A percentile compares a stretch with the other conserved stretches of the same genome.
phyloP scores from a whole-genome alignment of 2,888 invertebrate species.

The Euproctis similis region DNA sequence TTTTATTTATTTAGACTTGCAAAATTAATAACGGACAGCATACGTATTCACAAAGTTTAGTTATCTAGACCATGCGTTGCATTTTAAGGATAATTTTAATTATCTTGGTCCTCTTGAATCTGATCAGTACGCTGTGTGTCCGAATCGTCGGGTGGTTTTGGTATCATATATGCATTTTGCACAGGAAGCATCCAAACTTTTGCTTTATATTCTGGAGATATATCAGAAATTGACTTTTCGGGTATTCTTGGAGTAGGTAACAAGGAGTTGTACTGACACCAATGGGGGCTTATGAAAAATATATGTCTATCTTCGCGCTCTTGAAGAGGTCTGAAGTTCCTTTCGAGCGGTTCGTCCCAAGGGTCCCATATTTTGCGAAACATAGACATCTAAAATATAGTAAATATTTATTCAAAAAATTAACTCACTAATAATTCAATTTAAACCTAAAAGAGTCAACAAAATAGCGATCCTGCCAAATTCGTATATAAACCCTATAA shows the following conservation, averaged over 20 bases:
- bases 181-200: constrained; percentile 50
- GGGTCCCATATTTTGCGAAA: constrained; percentile 73
- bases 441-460: too few species aligned
- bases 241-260: constrained; percentile 55
- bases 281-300: constrained; percentile 73
- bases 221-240: constrained; percentile 46
- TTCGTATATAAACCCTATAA: too few species aligned
- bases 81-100: too few species aligned
- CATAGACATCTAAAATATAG: constrained; percentile 58
- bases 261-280: constrained; percentile 64
- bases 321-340: constrained; percentile 73
- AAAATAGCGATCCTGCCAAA: too few species aligned
- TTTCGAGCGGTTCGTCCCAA: constrained; percentile 63
- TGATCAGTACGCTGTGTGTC: too few species aligned
- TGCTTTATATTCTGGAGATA: constrained; percentile 46
- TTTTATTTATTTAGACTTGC: too few species aligned
- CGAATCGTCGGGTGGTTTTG: constrained; percentile 18
- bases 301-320: constrained; percentile 53
- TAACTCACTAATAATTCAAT: too few species aligned
- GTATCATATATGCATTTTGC: constrained; percentile 46
- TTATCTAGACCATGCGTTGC: too few species aligned
- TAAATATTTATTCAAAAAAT: background rate
- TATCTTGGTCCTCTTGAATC: too few species aligned
- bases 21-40: too few species aligned
- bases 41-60: too few species aligned